Percentiles rank a stretch among this genome's conserved stretches.
phyloP scores from a whole-genome alignment of 64 coral and sea anemone genomes.

The Porites lutea region DNA sequence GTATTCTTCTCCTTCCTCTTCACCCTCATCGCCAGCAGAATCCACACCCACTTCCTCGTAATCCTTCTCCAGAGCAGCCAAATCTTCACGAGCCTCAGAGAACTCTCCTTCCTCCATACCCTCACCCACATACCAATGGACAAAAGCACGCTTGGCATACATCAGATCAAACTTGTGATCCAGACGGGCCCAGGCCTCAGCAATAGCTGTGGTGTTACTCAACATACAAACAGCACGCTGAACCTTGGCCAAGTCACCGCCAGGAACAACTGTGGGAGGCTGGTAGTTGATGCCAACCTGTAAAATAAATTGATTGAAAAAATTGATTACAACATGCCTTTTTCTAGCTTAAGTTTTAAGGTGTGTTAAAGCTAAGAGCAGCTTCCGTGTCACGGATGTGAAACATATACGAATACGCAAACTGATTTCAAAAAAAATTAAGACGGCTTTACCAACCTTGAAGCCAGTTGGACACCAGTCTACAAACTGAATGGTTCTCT shows the following conservation, averaged over 20 bases:
- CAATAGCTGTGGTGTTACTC: conserved; percentile 50
- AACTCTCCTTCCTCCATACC: conserved; percentile 51
- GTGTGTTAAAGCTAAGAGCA: neutral
- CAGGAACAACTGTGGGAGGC: conserved; percentile 49
- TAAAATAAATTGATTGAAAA: neutral
- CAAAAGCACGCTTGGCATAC: conserved; percentile 42
- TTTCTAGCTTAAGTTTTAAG: neutral
- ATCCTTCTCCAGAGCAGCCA: conserved; percentile 41
- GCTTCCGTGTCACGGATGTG: too few species aligned
- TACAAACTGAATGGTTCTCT: conserved; percentile 47
- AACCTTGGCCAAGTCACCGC: conserved; percentile 33
- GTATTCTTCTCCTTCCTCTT: conserved; percentile 5
- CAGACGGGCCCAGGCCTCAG: conserved; percentile 42
- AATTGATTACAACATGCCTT: too few species aligned
- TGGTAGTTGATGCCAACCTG: conserved; percentile 45
- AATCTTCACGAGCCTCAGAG: conserved; percentile 47
- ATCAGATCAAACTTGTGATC: conserved; percentile 58
- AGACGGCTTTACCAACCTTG: neutral
- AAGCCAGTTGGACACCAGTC: conserved; percentile 41
- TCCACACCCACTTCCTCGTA: conserved; percentile 31
- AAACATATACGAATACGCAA: too few species aligned
- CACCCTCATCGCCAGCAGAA: neutral
- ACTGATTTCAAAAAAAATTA: too few species aligned
- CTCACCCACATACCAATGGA: conserved; percentile 43
- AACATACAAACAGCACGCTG: conserved; percentile 36